A percentile compares a stretch with the other conserved stretches of the same genome.
phyloP scores from a whole-genome alignment of 2,113 vertebrate genomes.

The Telmatochromis sp. region DNA sequence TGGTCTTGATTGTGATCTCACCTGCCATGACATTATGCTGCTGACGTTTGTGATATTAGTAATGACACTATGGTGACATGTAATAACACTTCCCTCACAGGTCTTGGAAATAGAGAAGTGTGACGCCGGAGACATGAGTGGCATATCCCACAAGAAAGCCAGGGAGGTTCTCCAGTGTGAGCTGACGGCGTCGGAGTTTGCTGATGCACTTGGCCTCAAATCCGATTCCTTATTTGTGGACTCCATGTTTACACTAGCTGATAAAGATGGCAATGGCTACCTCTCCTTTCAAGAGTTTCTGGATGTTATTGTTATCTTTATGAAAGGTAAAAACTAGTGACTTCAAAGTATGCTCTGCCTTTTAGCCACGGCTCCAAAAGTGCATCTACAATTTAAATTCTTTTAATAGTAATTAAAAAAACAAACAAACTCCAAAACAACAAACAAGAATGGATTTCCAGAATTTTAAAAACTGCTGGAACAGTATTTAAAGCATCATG shows the following conservation, averaged over 20 bases:
- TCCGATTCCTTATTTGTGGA: conserved; percentile 86
- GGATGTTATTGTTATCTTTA: conserved; percentile 90
- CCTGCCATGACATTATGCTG: not conserved
- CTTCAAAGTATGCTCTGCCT: not conserved
- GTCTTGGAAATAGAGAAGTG: conserved; percentile 83
- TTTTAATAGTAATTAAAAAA: not conserved
- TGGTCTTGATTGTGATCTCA: conserved; percentile 19
- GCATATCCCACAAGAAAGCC: conserved; percentile 71
- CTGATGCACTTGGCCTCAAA: conserved; percentile 84
- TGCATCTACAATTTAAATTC: rapidly evolving
- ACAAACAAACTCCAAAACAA: not conserved
- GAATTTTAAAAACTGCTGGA: rapidly evolving
- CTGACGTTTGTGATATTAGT: conserved; percentile 4
- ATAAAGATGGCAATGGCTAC: conserved; percentile 94
- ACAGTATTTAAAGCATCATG: not conserved
- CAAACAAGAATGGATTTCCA: not conserved
- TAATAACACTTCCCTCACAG: conserved; percentile 58
- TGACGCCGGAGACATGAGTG: conserved; percentile 74
- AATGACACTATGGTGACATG: not conserved
- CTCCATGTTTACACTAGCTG: conserved; percentile 92
- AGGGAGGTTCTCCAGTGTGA: conserved; percentile 84
- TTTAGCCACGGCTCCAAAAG: not conserved
- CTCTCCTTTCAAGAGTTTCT: conserved; percentile 93
- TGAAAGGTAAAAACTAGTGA: conserved; percentile 80
- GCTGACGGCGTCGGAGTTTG: conserved; percentile 86